phyloP scores from a whole-genome alignment of 2,113 vertebrate genomes.

The Panthera leo region DNA sequence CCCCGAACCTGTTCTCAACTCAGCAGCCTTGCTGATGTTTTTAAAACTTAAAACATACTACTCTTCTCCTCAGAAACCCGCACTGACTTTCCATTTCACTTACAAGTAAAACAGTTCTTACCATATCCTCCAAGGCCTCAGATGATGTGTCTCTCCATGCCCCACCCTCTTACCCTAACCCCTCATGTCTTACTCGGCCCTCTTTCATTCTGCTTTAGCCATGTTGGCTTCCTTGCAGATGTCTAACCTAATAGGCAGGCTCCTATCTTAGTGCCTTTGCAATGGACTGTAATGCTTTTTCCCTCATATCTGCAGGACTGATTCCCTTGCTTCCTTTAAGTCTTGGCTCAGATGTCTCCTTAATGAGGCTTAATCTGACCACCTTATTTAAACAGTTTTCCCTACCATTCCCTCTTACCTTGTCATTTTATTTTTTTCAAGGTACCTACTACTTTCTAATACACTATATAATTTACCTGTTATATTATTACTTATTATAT shows the following conservation, averaged over 20 bases:
- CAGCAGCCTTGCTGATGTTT: neutral
- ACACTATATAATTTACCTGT: neutral
- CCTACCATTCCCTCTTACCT: neutral
- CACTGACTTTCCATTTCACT: neutral
- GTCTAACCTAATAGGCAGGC: neutral
- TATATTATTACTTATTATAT: neutral
- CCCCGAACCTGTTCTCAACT: neutral
- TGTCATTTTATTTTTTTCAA: neutral
- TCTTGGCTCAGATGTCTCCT: neutral
- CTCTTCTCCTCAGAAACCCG: neutral
- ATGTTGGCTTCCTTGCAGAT: neutral
- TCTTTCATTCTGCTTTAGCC: neutral
- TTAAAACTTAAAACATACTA: neutral
- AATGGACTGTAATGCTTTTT: neutral
- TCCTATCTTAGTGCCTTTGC: neutral
- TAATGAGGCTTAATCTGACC: neutral
- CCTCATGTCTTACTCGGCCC: neutral
- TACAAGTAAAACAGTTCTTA: neutral
- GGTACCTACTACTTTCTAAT: neutral
- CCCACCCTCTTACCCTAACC: neutral
- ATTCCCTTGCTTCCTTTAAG: neutral
- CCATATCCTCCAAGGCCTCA: neutral
- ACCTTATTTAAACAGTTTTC: neutral
- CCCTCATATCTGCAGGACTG: neutral
- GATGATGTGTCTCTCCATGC: neutral